Conservation (phyloP, 1,140 invertebrate species). For the Brachystomella parvula region DNA sequence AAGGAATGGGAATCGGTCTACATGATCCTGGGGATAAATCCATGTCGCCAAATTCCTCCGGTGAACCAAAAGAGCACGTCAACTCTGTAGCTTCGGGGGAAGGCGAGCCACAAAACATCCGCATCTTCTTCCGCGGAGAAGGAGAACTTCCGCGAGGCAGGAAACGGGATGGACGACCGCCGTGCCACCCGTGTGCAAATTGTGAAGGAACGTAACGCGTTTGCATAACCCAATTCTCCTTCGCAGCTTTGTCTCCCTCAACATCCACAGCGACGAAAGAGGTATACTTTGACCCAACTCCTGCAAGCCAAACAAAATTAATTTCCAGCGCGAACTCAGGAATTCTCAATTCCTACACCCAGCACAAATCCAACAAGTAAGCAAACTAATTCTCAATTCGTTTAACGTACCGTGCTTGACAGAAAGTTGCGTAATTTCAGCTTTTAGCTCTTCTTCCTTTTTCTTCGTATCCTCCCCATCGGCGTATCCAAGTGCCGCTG, state of each 20-base stretch:
- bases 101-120: no score
- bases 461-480: neutral
- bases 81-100: no score
- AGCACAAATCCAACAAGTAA: neutral
- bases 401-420: conserved; percentile 23
- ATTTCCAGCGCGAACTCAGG: neutral
- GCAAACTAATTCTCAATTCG: neutral
- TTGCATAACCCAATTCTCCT: conserved; percentile 37
- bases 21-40: neutral
- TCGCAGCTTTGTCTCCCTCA: conserved; percentile 4
- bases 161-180: neutral
- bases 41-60: neutral
- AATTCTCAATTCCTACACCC: no score
- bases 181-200: conserved; percentile 36
- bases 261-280: conserved; percentile 37
- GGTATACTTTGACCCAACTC: conserved; percentile 36
- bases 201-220: conserved; percentile 35
- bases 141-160: no score
- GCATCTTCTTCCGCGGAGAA: no score
- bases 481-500: conserved; percentile 9
- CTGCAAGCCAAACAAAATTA: conserved; percentile 21
- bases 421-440: conserved; percentile 33
- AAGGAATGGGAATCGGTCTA: neutral
- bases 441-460: conserved; percentile 24
- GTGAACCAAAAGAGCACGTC: neutral